Conservation (phyloP, 1,140 invertebrate genomes). For the Vollenhovia emeryi region DNA sequence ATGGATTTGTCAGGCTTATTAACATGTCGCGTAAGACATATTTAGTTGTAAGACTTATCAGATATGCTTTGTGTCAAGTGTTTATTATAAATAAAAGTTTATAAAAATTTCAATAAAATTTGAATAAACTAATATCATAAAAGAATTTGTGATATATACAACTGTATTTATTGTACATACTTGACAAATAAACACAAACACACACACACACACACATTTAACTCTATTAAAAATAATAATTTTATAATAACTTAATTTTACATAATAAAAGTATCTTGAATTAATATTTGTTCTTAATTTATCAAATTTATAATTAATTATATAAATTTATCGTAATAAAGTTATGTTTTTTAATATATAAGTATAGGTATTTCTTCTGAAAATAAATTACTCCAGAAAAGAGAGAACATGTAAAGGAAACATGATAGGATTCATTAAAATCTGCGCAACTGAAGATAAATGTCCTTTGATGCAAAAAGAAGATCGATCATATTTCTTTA, state of each 20-base stretch:
- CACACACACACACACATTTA: no score
- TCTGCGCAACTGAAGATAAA: slow-evolving; percentile 8
- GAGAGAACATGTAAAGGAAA: neutral
- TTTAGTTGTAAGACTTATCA: neutral
- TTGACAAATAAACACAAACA: neutral
- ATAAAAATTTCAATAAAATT: neutral
- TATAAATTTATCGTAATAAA: neutral
- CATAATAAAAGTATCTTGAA: neutral
- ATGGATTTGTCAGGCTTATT: neutral
- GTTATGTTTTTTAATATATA: neutral
- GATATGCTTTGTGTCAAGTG: neutral
- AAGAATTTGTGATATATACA: neutral
- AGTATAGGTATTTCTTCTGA: neutral
- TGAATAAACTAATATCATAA: neutral
- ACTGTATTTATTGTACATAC: neutral
- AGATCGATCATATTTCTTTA: neutral
- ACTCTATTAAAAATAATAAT: neutral
- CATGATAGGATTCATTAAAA: slow-evolving; percentile 23
- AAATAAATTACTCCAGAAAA: neutral
- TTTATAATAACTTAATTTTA: neutral
- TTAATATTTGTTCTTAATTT: neutral
- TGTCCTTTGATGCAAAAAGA: neutral
- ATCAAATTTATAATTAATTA: neutral
- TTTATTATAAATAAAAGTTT: neutral
- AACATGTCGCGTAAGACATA: neutral